Base-by-base conservation (phyloP, 2,113 vertebrate genomes). In the Chrysemys picta region DNA sequence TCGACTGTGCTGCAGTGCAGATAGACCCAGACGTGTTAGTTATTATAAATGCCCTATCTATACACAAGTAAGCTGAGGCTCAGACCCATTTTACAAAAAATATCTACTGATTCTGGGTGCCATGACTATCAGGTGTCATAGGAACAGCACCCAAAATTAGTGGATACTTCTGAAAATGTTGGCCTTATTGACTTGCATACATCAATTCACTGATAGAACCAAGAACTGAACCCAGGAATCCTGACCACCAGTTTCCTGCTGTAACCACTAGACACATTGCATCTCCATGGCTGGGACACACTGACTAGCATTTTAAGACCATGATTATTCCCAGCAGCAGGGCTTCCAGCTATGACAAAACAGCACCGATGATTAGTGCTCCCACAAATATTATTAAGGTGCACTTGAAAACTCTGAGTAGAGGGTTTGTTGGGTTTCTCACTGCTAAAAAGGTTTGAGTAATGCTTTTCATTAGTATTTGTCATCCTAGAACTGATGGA, bases 401-500 rank as follows among this genome's bases (percentile, higher is more conserved):
- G 83, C 80, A 22, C 0, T 4, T 53, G 75, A 65, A 57, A 83
- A 91, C 90, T 85, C 78, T 1, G 22, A 91, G 52, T 25, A 38
- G 49, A 0, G 0, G 82, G 45, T 95, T 92, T 91, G 88, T 94
- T 2, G 2, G 87, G 59, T 27, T 9, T 88, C n/a, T 90, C 31
- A 14, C 29, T 81, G 86, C 72, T 2, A 0, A 94, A 62, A 69
- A 89, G 80, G 45, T 62, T 88, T 11, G 6, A 45, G 53, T 82
- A 90, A 86, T 72, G 88, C 29, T 56, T 42, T 57, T 93, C 84
- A 53, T 84, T 93, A 94, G 76, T 84, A 95, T 93, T 91, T 94
- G 84, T 94, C 93, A 96, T 93, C 84, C 85, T 93, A 88, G 84
- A 94, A 83, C 84, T 96, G 95, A 97, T 96, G 69, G 95, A 97